A percentile compares a stretch with the other conserved stretches of the same genome.
Evolutionary conservation across 2,113 vertebrate genomes (phyloP).

Genomic region (Hyla sarda): DNA sequence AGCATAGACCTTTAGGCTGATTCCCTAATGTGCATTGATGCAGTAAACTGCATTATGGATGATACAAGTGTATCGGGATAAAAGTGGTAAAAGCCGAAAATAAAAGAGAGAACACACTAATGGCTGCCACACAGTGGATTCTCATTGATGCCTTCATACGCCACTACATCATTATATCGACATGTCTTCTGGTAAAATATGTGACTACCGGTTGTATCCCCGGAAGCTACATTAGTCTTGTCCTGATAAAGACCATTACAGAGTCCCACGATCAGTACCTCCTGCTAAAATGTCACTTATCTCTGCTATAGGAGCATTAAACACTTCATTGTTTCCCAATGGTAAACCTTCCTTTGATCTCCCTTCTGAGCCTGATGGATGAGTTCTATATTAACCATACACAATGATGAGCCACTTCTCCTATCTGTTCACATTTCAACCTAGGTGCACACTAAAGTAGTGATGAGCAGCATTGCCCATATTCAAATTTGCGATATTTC

Average conservation of each 20-base stretch:
- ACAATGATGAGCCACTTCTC: background rate
- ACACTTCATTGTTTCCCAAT: background rate
- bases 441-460: background rate
- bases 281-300: background rate
- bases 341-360: background rate
- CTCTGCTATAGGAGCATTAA: background rate
- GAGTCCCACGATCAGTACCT: background rate
- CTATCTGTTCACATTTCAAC: background rate
- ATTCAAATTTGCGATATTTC: too few relatives aligned
- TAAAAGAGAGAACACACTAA: background rate
- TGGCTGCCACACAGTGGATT: too few relatives aligned
- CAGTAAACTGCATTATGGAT: background rate
- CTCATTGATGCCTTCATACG: background rate
- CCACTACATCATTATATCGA: background rate
- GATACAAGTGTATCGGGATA: background rate
- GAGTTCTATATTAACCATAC: background rate
- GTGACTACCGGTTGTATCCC: background rate
- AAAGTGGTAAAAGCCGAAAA: background rate
- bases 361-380: background rate
- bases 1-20: too few relatives aligned
- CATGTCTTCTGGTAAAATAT: background rate
- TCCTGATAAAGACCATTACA: background rate
- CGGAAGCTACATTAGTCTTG: background rate
- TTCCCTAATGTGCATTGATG: background rate
- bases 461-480: too few relatives aligned